Evolutionary conservation across 2,888 invertebrate genomes (phyloP), one percentile per base, ranked within the genome.

Genomic region (Agrochola litura): DNA sequence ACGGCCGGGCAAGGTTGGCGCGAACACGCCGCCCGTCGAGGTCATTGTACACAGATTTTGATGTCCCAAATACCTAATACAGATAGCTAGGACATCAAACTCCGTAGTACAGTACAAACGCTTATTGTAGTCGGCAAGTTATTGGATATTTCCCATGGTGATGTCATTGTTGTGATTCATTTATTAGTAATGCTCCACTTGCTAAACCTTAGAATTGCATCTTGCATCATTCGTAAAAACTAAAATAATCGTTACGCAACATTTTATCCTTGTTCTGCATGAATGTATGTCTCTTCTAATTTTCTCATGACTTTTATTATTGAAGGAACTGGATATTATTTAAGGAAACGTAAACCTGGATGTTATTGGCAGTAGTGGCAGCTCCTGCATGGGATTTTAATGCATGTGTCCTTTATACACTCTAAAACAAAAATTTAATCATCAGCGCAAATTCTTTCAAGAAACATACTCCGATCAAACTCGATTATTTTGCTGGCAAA

Each of bases 61-160:
- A 94, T 94, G 95, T 93, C 95, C 96, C 93, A 95, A 95, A 95
- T 96, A 95, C 93, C 93, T 94, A 94, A 92, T 91, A 91, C 89
- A 89, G 88, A 87, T 89, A 89, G 90, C 89, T 90, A 90, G 89
- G 86, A 81, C 87, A 87, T 84, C 75, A 71, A 86, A 89, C 78
- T 83, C 80, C 69, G 76, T 75, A 80, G 71, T 85, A 82, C 73
- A 85, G 82, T 73, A 79, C 79, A 82, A 86, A 77, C 71, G 72
- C 77, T 73, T 74, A 82, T 86, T 83, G 73, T 81, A 80, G 67
- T 70, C 66, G 78, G 72, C 64, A 75, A 82, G 78, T 79, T 85
- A 88, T 86, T 85, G 80, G 85, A 86, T 88, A 87, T 86, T 86
- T 82, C 86, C 86, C 82, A 83, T 71, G 79, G 74, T 89, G 90